phyloP scores from a whole-genome alignment of 2,888 invertebrate genomes.

The Apocheima hispidaria region DNA sequence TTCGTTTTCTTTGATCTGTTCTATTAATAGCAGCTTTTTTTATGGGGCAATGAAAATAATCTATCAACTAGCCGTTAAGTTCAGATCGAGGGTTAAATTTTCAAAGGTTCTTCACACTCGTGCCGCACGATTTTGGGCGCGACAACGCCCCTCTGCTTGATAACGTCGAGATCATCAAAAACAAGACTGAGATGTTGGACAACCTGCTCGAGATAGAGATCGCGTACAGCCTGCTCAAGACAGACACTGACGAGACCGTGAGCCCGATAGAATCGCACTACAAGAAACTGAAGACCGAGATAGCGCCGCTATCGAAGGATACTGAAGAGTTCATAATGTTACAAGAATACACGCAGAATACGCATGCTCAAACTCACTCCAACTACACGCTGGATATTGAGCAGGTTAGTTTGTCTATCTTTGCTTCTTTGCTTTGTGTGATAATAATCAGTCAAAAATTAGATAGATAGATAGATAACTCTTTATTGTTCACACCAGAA shows the following conservation, averaged over 20 bases:
- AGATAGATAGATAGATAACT: no score
- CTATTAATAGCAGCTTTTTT: no score
- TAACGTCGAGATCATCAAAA: constrained; percentile 89
- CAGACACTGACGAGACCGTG: constrained; percentile 58
- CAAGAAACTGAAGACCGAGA: constrained; percentile 93
- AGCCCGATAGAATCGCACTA: constrained; percentile 94
- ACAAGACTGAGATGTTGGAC: constrained; percentile 94
- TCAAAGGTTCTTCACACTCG: constrained; percentile 94
- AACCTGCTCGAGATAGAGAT: constrained; percentile 97
- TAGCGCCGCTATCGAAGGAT: constrained; percentile 89
- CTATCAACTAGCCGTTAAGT: no score
- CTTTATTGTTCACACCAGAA: no score
- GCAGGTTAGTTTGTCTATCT: constrained; percentile 55
- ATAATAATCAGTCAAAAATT: no score
- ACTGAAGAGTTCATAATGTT: constrained; percentile 91
- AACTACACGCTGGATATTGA: constrained; percentile 73
- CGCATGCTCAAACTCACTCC: constrained; percentile 96
- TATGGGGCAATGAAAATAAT: no score
- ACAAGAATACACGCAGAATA: constrained; percentile 93
- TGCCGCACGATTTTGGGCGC: constrained; percentile 98
- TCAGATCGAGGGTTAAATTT: no score
- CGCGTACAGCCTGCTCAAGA: constrained; percentile 94
- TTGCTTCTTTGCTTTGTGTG: background rate
- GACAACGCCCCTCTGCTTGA: constrained; percentile 93
- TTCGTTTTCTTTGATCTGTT: background rate